A percentile compares a stretch with the other conserved stretches of the same genome.
Evolutionary conservation across 2,113 vertebrate species (phyloP).

Genomic region (Conger conger): DNA sequence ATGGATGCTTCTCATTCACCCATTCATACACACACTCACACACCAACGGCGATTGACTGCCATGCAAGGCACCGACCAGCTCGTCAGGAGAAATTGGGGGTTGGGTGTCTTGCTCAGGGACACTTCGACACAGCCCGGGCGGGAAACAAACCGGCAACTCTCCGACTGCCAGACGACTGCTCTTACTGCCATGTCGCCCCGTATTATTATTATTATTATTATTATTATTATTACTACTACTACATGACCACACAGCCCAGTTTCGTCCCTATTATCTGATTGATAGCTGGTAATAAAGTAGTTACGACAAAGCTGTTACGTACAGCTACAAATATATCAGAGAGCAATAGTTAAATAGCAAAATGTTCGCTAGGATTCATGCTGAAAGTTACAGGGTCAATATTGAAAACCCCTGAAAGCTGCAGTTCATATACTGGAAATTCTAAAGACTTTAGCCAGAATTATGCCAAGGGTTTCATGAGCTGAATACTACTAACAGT

Average conservation of each 20-base stretch:
- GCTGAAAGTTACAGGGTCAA: neutral
- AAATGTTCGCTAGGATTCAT: neutral
- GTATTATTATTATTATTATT: too few species aligned
- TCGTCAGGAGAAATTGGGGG: too few species aligned
- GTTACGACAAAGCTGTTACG: neutral
- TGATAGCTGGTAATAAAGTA: neutral
- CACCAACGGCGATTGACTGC: too few species aligned
- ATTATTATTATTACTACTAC: too few species aligned
- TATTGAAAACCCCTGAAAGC: neutral
- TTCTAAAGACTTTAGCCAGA: neutral
- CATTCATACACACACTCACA: too few species aligned
- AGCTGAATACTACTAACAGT: neutral
- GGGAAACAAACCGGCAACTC: too few species aligned
- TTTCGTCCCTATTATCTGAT: neutral
- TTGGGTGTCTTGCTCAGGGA: too few species aligned
- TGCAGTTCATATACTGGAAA: neutral
- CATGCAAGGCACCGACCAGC: too few species aligned
- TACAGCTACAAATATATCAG: neutral
- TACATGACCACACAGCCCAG: neutral
- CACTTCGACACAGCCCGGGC: too few species aligned
- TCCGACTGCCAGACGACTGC: too few species aligned
- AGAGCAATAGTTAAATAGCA: neutral
- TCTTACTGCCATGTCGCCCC: too few species aligned
- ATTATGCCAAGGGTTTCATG: neutral
- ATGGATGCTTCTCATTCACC: too few species aligned